Base-by-base conservation (phyloP, 2,888 invertebrate genomes). In the Pristionchus maxplancki region DNA sequence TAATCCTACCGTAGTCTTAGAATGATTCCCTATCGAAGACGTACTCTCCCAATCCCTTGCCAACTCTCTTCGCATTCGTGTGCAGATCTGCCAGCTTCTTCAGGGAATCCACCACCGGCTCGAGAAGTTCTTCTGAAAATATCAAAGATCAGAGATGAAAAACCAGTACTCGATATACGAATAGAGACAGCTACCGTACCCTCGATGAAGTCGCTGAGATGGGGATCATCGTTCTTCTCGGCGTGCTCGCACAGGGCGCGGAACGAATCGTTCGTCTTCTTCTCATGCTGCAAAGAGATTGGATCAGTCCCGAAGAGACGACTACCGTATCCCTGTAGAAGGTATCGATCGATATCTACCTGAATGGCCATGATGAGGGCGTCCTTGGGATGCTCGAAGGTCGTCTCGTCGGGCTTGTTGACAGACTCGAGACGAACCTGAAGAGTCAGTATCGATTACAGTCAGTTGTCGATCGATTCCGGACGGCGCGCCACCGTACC, bases 181-280 rank as follows among this genome's bases (percentile, higher is more conserved):
- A 85, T 24, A 6, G 28, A n/a, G 20, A 37, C 34, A 40, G 2
- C 17, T 85, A 85, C 62, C 88, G 78, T 78, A 67, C 81, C 88
- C 48, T 88, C 88, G 37, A 88, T 81, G 81, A 81, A 88, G 88
- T 88, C 88, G n/a, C 44, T 44, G n/a, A 88, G 81, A 88, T 88
- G 88, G 28, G 88, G 88, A 15, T 88, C 88, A n/a, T 88, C 88
- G 40, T 78, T 88, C 81, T 81, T 88, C 48, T 88, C 88, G 11
- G 88, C 88, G 31, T 88, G 88, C 62, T 88, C 88, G 37, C 50
- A 88, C 31, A 88, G 81, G 9, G 81, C 34, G 44, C 37, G 78
- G 88, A 88, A 88, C 1, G 53, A 40, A 20, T 53, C 62, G 81
- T 88, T 88, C 62, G 88, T 81, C 44, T 78, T 64, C 81, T 88